Evolutionary conservation across 2,113 vertebrate species (phyloP).

Genomic region (Loxodonta africana): DNA sequence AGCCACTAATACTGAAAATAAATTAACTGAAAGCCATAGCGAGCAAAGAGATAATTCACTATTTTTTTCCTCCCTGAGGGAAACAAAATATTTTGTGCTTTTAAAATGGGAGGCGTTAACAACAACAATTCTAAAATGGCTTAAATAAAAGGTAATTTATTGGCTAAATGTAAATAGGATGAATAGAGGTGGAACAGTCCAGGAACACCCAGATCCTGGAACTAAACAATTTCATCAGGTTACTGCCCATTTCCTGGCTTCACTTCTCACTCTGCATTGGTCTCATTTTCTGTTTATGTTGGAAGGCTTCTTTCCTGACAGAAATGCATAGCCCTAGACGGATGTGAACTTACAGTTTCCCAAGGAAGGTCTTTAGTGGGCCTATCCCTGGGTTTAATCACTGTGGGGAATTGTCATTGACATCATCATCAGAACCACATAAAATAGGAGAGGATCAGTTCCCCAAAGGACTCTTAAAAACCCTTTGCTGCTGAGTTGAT

Average conservation of each 20-base stretch:
- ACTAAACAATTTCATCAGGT: neutral
- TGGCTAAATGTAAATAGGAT: neutral
- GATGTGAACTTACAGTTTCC: neutral
- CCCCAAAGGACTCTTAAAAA: neutral
- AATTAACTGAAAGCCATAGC: slow-evolving; percentile 7
- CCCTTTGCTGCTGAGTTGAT: no score
- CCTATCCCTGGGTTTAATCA: neutral
- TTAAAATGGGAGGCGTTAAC: slow-evolving; percentile 38
- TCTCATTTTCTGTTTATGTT: slow-evolving; percentile 45
- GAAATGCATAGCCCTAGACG: neutral
- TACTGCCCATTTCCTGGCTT: neutral
- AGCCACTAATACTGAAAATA: neutral
- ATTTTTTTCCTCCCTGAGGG: slow-evolving; percentile 40
- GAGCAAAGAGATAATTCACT: slow-evolving; percentile 44
- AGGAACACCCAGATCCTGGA: slow-evolving; percentile 2
- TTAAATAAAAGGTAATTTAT: slow-evolving; percentile 7
- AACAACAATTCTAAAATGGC: slow-evolving; percentile 14
- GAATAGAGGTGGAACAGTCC: neutral
- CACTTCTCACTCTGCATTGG: neutral
- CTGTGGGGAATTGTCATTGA: neutral
- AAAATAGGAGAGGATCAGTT: slow-evolving; percentile 25
- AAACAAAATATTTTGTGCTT: slow-evolving; percentile 59
- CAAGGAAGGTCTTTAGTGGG: neutral
- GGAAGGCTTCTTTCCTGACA: neutral
- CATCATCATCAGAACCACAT: slow-evolving; percentile 17